Percentiles rank a stretch among this genome's conserved stretches.
These are phyloP conservation scores for Ceramica pisi DNA, from an alignment of 2,888 invertebrate species.

Conservation along the genomic window DNA sequence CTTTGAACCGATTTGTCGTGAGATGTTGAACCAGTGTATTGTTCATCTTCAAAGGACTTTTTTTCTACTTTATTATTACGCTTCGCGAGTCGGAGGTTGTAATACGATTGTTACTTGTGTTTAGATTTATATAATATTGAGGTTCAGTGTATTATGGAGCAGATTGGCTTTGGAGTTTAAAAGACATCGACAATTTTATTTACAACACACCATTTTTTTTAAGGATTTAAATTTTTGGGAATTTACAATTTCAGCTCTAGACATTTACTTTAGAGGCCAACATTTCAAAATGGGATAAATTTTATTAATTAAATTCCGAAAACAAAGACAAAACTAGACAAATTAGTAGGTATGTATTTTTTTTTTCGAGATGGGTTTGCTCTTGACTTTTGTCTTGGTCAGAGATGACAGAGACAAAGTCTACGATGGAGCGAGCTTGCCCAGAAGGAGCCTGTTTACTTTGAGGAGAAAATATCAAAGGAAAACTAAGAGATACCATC, in stretches of 20 bases:
- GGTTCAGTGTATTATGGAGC: slow-evolving; percentile 43
- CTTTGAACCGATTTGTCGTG: slow-evolving; percentile 84
- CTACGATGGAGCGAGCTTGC: no score
- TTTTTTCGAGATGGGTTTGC: no score
- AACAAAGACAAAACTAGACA: not conserved
- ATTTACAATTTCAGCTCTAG: no score
- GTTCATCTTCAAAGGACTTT: slow-evolving; percentile 85
- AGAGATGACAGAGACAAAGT: no score
- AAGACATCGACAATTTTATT: no score
- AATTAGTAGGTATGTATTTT: slow-evolving; percentile 4
- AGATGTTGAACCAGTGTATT: slow-evolving; percentile 77
- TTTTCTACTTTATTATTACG: slow-evolving; percentile 85
- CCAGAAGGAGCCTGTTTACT: no score
- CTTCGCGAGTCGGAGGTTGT: slow-evolving; percentile 63
- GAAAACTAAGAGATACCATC: slow-evolving; percentile 16
- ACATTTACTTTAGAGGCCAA: no score
- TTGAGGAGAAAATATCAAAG: slow-evolving; percentile 57
- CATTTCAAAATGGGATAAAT: no score
- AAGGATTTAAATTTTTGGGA: no score
- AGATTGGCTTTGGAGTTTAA: slow-evolving; percentile 32
- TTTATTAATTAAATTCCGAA: no score
- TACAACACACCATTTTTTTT: no score
- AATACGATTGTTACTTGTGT: slow-evolving; percentile 76
- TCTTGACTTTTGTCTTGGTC: no score
- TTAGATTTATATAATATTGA: slow-evolving; percentile 63